Conservation (phyloP, 2,888 invertebrate species). For the Zaprionus obscuricornis region DNA sequence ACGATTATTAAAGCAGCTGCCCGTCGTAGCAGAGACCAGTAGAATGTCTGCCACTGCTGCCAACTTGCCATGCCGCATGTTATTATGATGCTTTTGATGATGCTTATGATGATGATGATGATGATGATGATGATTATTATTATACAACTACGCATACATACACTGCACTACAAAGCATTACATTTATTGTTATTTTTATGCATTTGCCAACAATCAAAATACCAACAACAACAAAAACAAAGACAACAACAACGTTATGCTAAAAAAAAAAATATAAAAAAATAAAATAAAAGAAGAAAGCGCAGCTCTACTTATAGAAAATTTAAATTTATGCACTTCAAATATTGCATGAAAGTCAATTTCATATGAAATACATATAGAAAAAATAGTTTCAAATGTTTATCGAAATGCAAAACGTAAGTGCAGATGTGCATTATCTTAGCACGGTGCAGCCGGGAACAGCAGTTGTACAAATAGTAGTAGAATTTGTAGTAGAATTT, state of each 20-base stretch:
- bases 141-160: slow-evolving; percentile 41
- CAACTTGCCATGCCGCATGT: neutral
- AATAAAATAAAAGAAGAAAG: slow-evolving; percentile 2
- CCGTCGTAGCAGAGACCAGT: slow-evolving; percentile 12
- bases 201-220: slow-evolving; percentile 27
- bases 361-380: neutral
- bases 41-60: slow-evolving; percentile 29
- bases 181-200: slow-evolving; percentile 69
- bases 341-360: slow-evolving; percentile 1
- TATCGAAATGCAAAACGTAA: no score
- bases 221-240: slow-evolving; percentile 6
- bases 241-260: slow-evolving; percentile 3
- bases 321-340: slow-evolving; percentile 44
- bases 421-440: no score
- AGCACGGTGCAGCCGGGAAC: no score
- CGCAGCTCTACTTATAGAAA: slow-evolving; percentile 6
- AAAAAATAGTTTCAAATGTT: slow-evolving; percentile 20
- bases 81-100: slow-evolving; percentile 2
- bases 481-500: neutral
- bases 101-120: slow-evolving; percentile 22
- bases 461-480: neutral
- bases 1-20: slow-evolving; percentile 63
- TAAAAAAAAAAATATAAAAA: slow-evolving; percentile 3
- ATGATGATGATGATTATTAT: slow-evolving; percentile 51
- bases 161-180: slow-evolving; percentile 49